Conservation (phyloP, 1,140 invertebrate genomes). For the Meteorus sp. region DNA sequence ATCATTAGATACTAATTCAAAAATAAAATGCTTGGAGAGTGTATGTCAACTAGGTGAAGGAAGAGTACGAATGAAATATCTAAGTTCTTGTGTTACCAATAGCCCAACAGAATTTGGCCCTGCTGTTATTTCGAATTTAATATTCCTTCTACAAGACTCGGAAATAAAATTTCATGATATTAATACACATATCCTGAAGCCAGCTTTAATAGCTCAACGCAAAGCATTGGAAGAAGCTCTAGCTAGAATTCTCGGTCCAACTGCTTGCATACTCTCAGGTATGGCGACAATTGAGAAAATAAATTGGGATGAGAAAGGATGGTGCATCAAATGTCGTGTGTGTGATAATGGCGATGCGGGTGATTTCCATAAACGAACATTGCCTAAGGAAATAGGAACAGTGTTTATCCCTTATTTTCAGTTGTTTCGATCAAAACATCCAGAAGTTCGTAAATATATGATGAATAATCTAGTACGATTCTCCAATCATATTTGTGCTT, state of each 20-base stretch:
- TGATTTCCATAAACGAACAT: slow-evolving; percentile 2
- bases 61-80: slow-evolving; percentile 36
- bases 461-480: slow-evolving; percentile 45
- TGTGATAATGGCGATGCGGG: slow-evolving; percentile 37
- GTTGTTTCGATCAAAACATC: slow-evolving; percentile 37
- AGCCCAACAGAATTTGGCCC: slow-evolving; percentile 37
- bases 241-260: slow-evolving; percentile 39
- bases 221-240: slow-evolving; percentile 38
- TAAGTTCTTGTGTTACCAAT: slow-evolving; percentile 35
- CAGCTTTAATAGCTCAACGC: slow-evolving; percentile 37
- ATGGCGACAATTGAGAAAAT: slow-evolving; percentile 38
- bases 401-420: slow-evolving; percentile 35
- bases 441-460: slow-evolving; percentile 40
- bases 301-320: slow-evolving; percentile 36
- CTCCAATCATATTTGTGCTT: slow-evolving; percentile 53
- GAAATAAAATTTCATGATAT: slow-evolving; percentile 40
- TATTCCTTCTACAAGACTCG: slow-evolving; percentile 31
- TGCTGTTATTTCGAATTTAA: slow-evolving; percentile 41
- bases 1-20: slow-evolving; percentile 36
- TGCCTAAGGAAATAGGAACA: slow-evolving; percentile 28
- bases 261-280: slow-evolving; percentile 45
- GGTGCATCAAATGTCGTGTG: slow-evolving; percentile 42
- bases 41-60: slow-evolving; percentile 37
- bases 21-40: slow-evolving; percentile 42
- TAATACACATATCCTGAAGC: slow-evolving; percentile 40